These are phyloP conservation scores for Galbula dea DNA, from an alignment of 2,113 vertebrate genomes.

Conservation along the genomic window DNA sequence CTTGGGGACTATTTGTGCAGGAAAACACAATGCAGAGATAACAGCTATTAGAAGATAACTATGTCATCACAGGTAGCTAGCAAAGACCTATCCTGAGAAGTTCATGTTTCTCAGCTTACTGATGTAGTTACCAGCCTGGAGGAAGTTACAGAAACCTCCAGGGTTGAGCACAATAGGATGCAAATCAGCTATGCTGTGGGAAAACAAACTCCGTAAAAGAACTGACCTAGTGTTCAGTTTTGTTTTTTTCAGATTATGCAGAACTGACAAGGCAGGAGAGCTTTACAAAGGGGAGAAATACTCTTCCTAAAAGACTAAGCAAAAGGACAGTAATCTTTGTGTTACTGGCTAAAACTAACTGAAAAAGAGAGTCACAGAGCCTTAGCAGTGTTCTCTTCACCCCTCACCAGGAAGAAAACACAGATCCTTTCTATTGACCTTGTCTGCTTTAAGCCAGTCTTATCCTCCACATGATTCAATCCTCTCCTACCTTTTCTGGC, in stretches of 20 bases:
- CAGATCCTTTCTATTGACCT: neutral
- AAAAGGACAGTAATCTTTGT: neutral
- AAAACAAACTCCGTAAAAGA: neutral
- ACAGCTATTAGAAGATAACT: neutral
- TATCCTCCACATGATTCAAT: neutral
- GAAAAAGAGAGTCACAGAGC: neutral
- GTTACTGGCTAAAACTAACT: neutral
- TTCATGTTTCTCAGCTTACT: neutral
- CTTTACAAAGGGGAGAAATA: neutral
- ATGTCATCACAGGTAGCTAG: neutral
- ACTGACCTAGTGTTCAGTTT: neutral
- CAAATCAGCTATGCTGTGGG: neutral
- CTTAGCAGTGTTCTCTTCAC: neutral
- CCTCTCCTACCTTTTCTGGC: neutral
- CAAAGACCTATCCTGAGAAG: constrained; percentile 12
- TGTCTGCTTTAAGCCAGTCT: neutral
- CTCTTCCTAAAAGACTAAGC: neutral
- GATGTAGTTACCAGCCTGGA: neutral
- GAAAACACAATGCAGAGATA: neutral
- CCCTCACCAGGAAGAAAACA: neutral
- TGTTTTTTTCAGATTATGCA: neutral
- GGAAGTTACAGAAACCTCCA: neutral
- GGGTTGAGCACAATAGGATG: neutral
- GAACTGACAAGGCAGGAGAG: neutral
- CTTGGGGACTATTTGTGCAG: neutral